A percentile compares a stretch with the other conserved stretches of the same genome.
These are phyloP conservation scores for Ammodytes marinus DNA, from an alignment of 2,113 vertebrate genomes.

Conservation along the genomic window DNA sequence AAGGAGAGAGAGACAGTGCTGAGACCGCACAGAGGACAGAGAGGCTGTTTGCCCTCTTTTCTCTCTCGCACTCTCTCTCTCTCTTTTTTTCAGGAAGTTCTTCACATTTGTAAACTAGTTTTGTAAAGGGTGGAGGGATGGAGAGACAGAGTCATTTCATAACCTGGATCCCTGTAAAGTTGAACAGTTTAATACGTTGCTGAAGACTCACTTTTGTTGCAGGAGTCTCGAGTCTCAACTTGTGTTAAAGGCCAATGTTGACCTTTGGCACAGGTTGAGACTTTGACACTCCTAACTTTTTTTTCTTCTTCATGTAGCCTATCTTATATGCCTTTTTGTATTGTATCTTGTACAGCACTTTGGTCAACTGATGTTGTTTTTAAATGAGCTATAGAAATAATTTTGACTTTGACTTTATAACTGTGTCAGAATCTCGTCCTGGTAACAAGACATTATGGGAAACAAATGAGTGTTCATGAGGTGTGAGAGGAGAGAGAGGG, in stretches of 20 bases:
- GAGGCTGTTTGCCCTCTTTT: conserved; percentile 29
- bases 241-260: no score
- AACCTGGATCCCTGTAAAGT: no score
- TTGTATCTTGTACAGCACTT: no score
- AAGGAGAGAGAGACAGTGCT: conserved; percentile 21
- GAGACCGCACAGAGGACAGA: conserved; percentile 38
- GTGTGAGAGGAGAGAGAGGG: conserved; percentile 1
- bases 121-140: background rate
- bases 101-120: background rate
- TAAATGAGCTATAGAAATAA: no score
- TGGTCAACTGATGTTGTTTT: no score
- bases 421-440: background rate
- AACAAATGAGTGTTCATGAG: conserved; percentile 34
- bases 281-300: no score
- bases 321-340: no score
- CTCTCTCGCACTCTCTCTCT: conserved; percentile 42
- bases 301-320: no score
- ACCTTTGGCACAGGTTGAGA: no score
- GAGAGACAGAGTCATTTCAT: background rate
- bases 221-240: no score
- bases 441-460: conserved; percentile 8
- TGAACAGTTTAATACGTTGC: no score
- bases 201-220: no score
- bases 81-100: background rate
- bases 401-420: background rate